Evolutionary conservation across 2,888 invertebrate genomes (phyloP), one percentile per base, ranked within the genome.

Genomic region (Diplolepis rosae): DNA sequence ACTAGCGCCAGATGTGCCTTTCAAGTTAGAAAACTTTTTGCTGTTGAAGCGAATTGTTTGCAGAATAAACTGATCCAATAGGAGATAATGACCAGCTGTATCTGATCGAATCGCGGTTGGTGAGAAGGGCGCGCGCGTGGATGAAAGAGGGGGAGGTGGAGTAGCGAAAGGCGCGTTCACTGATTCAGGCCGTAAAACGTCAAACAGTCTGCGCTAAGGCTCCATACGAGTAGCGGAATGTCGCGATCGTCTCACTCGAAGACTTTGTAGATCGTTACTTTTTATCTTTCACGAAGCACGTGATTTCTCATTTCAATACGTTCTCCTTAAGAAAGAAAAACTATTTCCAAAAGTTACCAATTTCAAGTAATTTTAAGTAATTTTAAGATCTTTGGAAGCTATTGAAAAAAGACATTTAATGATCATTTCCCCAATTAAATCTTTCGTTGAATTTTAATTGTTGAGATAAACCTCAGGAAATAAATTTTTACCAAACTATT

Each of bases 201-300:
- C 66, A 67, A 45, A 52, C 77, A 84, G 84, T 84, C 79, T 75
- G 75, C 77, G 73, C 77, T 71, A 80, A 77, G 78, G 76, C 79
- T 70, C 61, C 77, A 78, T 74, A 70, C 69, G 75, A 70, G 45
- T 18, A 15, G 45, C 61, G 39, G n/a, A n/a, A n/a, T 52, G 7
- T 1, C 13, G 39, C 35, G 32, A 22, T 35, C 4, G 4, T 61
- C 7, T 4, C 6, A 9, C 9, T 1, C 3, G 24, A 2, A 39
- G 6, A 27, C 24, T 27, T 61, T 4, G 0, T 5, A 2, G 9
- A 9, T 39, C 24, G 11, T 39, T 24, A 22, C 15, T n/a, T 13
- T 6, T 22, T 24, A 22, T 39, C 2, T 39, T 35, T n/a, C 3
- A 4, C n/a, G 24, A 61, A 32, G 24, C 61, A 35, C 39, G 35